Base-by-base conservation (phyloP, 2,888 invertebrate species). In the Oegoconia quadripuncta region DNA sequence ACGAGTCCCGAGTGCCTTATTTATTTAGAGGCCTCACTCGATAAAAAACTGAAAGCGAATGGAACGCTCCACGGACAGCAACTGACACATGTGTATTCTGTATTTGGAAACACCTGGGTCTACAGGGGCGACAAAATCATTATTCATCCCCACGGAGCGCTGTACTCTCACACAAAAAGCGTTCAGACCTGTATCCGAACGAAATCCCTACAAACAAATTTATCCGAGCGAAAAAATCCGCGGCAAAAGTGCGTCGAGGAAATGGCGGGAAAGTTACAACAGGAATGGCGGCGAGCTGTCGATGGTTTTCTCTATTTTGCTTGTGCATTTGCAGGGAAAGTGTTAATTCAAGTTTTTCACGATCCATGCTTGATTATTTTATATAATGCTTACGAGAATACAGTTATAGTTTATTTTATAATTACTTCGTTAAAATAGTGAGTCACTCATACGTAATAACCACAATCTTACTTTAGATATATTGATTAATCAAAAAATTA, bases 201-300 rank as follows among this genome's bases (percentile, higher is more conserved):
- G 46, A 48, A 56, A 50, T 54, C 46, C 44, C 41, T 14, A 33
- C 50, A 59, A 52, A 57, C 53, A 55, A 56, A 59, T 53, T 44
- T 46, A 35, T 37, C 37, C 38, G 42, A 41, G 49, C 52, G 50
- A 49, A 50, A 58, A 60, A 53, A 48, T 46, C 35, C 37, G 40
- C 41, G 41, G 42, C 49, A 48, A 48, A 46, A 32, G 48, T 52
- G 42, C 48, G 42, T 33, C 42, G 46, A 56, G 65, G 62, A 68
- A 68, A 66, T 47, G 65, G 57, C 62, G 64, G 64, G 65, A 72
- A 69, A 72, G 67, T 67, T 66, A 49, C 52, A 31, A 41, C 44
- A 44, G 54, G 46, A 53, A 38, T 52, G 54, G 52, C 59, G 51
- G 52, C 53, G 48, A 13, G 18, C 16, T 15, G 46, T 50, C 51